Percentiles rank a stretch among this genome's conserved stretches.
These are phyloP conservation scores for Orcinus orca DNA, from an alignment of 2,113 vertebrate species.

Conservation along the genomic window DNA sequence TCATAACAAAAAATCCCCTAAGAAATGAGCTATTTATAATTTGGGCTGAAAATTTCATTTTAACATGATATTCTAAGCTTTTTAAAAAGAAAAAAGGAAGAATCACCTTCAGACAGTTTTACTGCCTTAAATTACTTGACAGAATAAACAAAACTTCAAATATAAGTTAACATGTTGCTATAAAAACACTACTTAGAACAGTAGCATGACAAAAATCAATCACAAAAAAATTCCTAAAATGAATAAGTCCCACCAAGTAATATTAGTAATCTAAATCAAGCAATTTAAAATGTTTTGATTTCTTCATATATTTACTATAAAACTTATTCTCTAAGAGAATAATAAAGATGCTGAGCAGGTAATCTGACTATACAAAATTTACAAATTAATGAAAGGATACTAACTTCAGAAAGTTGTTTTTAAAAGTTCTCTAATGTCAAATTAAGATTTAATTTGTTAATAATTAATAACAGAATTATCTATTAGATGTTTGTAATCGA, in stretches of 20 bases:
- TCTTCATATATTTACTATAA: slow-evolving; percentile 35
- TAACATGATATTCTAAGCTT: neutral
- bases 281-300: slow-evolving; percentile 35
- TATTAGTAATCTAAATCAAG: slow-evolving; percentile 28
- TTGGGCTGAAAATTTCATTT: neutral
- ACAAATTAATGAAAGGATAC: slow-evolving; percentile 29
- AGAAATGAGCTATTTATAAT: slow-evolving; percentile 19
- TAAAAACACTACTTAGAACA: slow-evolving; percentile 38
- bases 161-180: slow-evolving; percentile 29
- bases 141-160: neutral
- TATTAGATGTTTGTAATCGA: neutral
- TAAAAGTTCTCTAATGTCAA: neutral
- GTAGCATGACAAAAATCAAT: slow-evolving; percentile 14
- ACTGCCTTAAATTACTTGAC: slow-evolving; percentile 18
- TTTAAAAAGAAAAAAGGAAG: neutral
- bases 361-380: slow-evolving; percentile 19
- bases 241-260: slow-evolving; percentile 36
- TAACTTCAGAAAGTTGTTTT: neutral
- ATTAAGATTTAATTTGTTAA: slow-evolving; percentile 9
- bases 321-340: slow-evolving; percentile 24
- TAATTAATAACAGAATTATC: slow-evolving; percentile 27
- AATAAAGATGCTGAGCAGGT: slow-evolving; percentile 11
- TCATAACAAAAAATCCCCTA: neutral
- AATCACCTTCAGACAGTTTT: neutral
- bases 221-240: neutral